Evolutionary conservation across 2,113 vertebrate species (phyloP).

Genomic region (Pyxicephalus adspersus): DNA sequence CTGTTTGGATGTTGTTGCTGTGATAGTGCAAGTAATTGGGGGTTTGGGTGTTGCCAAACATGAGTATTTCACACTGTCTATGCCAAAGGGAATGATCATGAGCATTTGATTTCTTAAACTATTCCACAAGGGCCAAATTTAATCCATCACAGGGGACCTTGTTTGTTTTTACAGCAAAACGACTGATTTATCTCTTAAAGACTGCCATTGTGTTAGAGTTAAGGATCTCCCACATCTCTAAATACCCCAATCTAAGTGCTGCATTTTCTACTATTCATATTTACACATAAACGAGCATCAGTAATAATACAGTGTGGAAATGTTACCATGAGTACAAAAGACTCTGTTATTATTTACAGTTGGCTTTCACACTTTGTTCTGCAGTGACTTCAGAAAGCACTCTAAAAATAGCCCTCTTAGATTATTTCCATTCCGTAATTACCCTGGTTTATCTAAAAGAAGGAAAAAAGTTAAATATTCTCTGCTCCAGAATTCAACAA

Average conservation of each 20-base stretch:
- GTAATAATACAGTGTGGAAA: not conserved
- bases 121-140: slow-evolving; percentile 9
- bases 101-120: slow-evolving; percentile 16
- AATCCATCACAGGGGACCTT: slow-evolving; percentile 28
- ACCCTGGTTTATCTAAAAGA: slow-evolving; percentile 17
- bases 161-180: slow-evolving; percentile 28
- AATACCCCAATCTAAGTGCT: slow-evolving; percentile 3
- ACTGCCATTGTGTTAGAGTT: not conserved
- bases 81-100: slow-evolving; percentile 31
- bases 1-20: slow-evolving; percentile 49
- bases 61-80: slow-evolving; percentile 41
- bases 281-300: not conserved
- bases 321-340: not conserved
- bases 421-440: slow-evolving; percentile 27
- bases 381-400: not conserved
- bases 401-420: not conserved
- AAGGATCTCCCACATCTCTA: no score
- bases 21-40: slow-evolving; percentile 48
- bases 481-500: not conserved
- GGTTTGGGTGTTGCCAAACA: slow-evolving; percentile 57
- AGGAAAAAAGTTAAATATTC: not conserved
- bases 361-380: slow-evolving; percentile 35
- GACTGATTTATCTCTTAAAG: not conserved
- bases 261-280: not conserved
- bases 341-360: slow-evolving; percentile 29